A percentile compares a stretch with the other conserved stretches of the same genome.
Conservation (phyloP, 1,140 invertebrate genomes). For the Heliconius hermathena region DNA sequence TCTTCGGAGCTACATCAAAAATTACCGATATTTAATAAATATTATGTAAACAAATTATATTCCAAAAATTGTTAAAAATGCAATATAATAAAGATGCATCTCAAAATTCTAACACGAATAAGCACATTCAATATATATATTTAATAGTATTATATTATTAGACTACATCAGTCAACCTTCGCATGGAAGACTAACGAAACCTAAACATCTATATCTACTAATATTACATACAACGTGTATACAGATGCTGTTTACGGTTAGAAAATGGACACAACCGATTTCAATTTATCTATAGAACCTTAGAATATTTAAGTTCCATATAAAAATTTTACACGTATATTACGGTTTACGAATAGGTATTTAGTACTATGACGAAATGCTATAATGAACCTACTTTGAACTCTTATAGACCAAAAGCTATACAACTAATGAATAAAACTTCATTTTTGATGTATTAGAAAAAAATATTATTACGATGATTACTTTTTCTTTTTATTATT, state of each 20-base stretch:
- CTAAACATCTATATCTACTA: conserved; percentile 34
- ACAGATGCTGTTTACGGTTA: conserved; percentile 34
- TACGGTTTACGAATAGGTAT: not conserved
- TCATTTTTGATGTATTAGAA: not conserved
- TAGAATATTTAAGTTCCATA: conserved; percentile 7
- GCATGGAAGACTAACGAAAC: conserved; percentile 71
- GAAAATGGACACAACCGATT: conserved; percentile 53
- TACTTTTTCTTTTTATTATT: no score
- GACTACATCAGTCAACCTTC: conserved; percentile 66
- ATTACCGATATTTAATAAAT: no score
- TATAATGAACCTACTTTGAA: conserved; percentile 15
- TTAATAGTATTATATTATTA: conserved; percentile 2
- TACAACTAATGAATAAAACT: not conserved
- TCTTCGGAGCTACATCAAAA: not conserved
- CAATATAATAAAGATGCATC: conserved; percentile 16
- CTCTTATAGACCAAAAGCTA: conserved; percentile 17
- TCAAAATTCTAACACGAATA: conserved; percentile 9
- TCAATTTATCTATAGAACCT: conserved; percentile 1
- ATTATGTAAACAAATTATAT: no score
- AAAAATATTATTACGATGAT: no score
- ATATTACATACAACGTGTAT: conserved; percentile 22
- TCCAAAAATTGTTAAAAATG: not conserved
- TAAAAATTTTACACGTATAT: not conserved
- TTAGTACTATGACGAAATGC: conserved; percentile 5
- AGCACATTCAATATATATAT: conserved; percentile 20